These are phyloP conservation scores for Halictus rubicundus DNA, from an alignment of 1,140 invertebrate genomes.

Conservation along the genomic window DNA sequence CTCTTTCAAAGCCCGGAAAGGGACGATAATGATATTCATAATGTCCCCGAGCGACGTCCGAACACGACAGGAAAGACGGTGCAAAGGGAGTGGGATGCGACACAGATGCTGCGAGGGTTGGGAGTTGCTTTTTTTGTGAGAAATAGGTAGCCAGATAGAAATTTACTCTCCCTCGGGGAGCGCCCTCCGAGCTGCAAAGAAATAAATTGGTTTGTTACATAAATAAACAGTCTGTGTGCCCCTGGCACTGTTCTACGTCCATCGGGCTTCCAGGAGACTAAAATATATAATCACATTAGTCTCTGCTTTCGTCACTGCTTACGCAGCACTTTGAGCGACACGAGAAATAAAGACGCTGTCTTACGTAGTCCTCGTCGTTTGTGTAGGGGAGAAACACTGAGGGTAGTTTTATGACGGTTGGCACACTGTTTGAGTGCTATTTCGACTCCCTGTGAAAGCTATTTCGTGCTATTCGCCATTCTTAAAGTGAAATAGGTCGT, in stretches of 20 bases:
- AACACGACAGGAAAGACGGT: not conserved
- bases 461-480: no score
- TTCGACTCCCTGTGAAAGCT: no score
- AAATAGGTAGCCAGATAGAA: constrained; percentile 24
- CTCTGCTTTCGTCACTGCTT: constrained; percentile 24
- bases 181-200: not conserved
- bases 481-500: no score
- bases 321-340: constrained; percentile 9
- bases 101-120: not conserved
- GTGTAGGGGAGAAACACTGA: no score
- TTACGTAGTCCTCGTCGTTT: not conserved
- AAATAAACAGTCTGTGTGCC: constrained; percentile 40
- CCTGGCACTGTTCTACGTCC: not conserved
- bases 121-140: not conserved
- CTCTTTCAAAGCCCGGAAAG: not conserved
- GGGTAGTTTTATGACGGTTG: no score
- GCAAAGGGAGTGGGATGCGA: not conserved
- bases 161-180: constrained; percentile 41
- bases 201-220: constrained; percentile 51
- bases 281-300: constrained; percentile 37
- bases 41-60: not conserved
- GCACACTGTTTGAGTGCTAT: no score
- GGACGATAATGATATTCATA: constrained; percentile 36
- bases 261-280: not conserved
- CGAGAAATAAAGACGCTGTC: constrained; percentile 12